Percentiles rank a stretch among this genome's conserved stretches.
Evolutionary conservation across 2,888 invertebrate species (phyloP).

Genomic region (Carabus problematicus): DNA sequence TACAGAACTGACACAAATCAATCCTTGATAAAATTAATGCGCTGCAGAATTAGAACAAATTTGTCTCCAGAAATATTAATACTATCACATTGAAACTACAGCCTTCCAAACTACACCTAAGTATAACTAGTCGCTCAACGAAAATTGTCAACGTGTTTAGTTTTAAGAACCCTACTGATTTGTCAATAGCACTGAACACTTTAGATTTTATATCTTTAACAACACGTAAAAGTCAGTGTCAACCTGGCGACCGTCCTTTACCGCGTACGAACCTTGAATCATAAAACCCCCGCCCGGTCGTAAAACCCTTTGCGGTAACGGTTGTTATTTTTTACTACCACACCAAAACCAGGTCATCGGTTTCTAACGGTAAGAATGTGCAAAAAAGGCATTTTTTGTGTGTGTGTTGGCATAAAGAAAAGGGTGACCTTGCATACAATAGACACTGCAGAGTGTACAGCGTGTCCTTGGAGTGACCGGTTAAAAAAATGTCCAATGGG

Average conservation of each 20-base stretch:
- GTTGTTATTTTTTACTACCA: conserved; percentile 39
- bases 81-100: too few relatives aligned
- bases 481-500: conserved; percentile 29
- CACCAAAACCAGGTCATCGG: conserved; percentile 19
- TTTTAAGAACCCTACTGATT: too few relatives aligned
- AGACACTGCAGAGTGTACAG: conserved; percentile 15
- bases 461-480: conserved; percentile 6
- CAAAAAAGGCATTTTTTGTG: conserved; percentile 21
- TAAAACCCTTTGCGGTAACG: conserved; percentile 42
- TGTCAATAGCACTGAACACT: too few relatives aligned
- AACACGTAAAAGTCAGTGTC: conserved; percentile 36
- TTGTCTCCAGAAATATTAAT: too few relatives aligned
- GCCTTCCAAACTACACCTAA: too few relatives aligned
- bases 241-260: not conserved
- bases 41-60: too few relatives aligned
- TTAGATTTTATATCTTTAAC: conserved; percentile 16
- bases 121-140: too few relatives aligned
- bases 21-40: too few relatives aligned
- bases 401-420: conserved; percentile 26
- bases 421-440: conserved; percentile 31
- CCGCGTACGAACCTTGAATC: conserved; percentile 33
- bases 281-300: conserved; percentile 36
- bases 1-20: too few relatives aligned
- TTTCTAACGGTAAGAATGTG: conserved; percentile 31
- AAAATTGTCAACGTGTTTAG: too few relatives aligned